These are phyloP conservation scores for Holacanthella duospinosa DNA, from an alignment of 2,888 invertebrate species.

Conservation along the genomic window DNA sequence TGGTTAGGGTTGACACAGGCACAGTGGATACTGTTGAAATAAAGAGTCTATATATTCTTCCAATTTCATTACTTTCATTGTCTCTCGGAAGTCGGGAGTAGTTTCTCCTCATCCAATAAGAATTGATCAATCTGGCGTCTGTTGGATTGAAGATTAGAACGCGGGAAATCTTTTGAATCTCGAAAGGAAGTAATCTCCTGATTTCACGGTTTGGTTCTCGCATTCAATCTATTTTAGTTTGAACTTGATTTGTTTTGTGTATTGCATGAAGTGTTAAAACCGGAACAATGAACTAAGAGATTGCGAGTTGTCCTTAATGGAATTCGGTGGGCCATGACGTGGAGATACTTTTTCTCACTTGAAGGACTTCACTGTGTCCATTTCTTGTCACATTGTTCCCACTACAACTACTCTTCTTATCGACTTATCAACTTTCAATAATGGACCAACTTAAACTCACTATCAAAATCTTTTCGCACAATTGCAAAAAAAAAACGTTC, in stretches of 20 bases:
- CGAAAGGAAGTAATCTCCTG: conserved; percentile 19
- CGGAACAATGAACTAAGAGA: not conserved
- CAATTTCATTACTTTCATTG: too few species aligned
- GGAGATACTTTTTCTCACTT: too few species aligned
- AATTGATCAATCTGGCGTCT: not conserved
- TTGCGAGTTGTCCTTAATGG: not conserved
- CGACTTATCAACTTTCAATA: too few species aligned
- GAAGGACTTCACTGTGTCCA: too few species aligned
- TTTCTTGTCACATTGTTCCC: too few species aligned
- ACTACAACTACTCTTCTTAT: too few species aligned
- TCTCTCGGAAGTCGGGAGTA: too few species aligned
- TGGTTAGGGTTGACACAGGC: too few species aligned
- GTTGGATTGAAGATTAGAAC: not conserved
- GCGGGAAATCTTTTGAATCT: conserved; percentile 1
- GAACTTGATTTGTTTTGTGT: not conserved
- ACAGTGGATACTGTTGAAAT: too few species aligned
- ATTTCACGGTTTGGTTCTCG: conserved; percentile 19
- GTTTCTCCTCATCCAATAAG: not conserved
- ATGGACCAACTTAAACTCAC: too few species aligned
- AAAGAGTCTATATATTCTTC: not conserved
- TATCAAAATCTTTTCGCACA: too few species aligned
- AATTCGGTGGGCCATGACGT: not conserved
- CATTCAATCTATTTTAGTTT: conserved; percentile 16
- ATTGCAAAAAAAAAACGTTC: too few species aligned
- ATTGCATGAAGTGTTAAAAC: not conserved